phyloP scores from a whole-genome alignment of 2,888 invertebrate genomes.

The Ypsolopha sequella region DNA sequence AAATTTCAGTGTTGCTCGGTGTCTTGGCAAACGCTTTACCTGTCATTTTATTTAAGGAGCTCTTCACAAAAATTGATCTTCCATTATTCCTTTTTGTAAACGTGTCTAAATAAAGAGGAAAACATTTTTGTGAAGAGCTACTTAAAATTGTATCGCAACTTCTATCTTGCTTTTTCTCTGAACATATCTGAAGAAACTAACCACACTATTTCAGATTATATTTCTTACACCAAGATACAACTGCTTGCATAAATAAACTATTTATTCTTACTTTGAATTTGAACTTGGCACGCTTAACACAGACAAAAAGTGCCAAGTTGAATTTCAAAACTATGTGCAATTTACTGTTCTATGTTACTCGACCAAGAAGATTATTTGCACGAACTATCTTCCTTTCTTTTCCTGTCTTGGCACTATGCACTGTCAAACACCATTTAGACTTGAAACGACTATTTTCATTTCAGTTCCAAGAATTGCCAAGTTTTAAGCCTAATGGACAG shows the following conservation, averaged over 20 bases:
- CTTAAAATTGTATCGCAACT: conserved; percentile 30
- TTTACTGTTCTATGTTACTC: conserved; percentile 46
- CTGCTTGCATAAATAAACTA: not conserved
- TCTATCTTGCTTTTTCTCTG: conserved; percentile 47
- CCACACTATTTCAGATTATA: conserved; percentile 20
- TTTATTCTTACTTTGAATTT: not conserved
- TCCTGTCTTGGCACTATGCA: conserved; percentile 33
- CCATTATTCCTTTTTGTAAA: not conserved
- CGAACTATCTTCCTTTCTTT: conserved; percentile 37
- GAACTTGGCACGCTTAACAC: not conserved
- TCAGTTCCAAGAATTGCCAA: too few relatives aligned
- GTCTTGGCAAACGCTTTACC: conserved; percentile 59
- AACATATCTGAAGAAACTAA: conserved; percentile 21
- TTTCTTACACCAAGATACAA: not conserved
- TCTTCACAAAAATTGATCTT: conserved; percentile 30
- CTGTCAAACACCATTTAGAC: conserved; percentile 22
- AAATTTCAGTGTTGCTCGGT: conserved; percentile 46
- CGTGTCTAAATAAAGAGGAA: not conserved
- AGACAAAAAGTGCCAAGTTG: not conserved
- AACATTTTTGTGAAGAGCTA: conserved; percentile 29
- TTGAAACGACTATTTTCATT: not conserved
- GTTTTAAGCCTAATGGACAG: too few relatives aligned
- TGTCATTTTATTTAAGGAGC: conserved; percentile 34
- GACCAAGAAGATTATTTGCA: conserved; percentile 63
- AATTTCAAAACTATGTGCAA: not conserved